A percentile compares a stretch with the other conserved stretches of the same genome.
phyloP scores from a whole-genome alignment of 2,797 vertebrate species.

The Diplodus sargus region DNA sequence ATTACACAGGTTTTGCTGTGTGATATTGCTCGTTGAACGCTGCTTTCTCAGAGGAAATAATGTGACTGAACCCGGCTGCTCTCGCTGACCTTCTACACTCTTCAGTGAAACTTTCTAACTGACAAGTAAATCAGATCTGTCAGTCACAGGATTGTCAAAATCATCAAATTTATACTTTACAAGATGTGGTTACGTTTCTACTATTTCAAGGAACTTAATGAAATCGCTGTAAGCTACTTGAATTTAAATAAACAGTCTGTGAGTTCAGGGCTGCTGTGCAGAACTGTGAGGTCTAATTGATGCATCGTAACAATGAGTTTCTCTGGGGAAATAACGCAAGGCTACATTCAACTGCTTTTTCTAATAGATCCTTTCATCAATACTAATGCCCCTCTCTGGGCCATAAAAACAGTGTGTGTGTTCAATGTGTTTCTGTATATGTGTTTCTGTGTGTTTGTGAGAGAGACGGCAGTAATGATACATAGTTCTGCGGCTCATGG shows the following conservation, averaged over 20 bases:
- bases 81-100: slow-evolving; percentile 3
- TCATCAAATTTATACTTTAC: not conserved
- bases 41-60: slow-evolving; percentile 58
- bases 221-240: slow-evolving; percentile 12
- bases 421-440: not conserved
- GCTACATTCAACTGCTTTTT: slow-evolving; percentile 52
- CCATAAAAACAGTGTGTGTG: slow-evolving; percentile 40
- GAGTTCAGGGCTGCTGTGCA: slow-evolving; percentile 11
- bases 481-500: not conserved
- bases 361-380: slow-evolving; percentile 63
- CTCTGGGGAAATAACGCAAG: slow-evolving; percentile 73
- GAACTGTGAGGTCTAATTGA: slow-evolving; percentile 31
- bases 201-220: slow-evolving; percentile 20
- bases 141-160: slow-evolving; percentile 1
- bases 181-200: not conserved
- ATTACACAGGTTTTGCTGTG: slow-evolving; percentile 1
- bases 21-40: slow-evolving; percentile 16
- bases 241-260: slow-evolving; percentile 29
- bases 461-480: not conserved
- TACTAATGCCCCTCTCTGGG: slow-evolving; percentile 63
- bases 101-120: not conserved
- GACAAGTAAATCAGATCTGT: not conserved
- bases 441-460: not conserved
- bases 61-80: slow-evolving; percentile 24
- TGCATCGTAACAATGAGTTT: slow-evolving; percentile 37